phyloP scores from a whole-genome alignment of 2,113 vertebrate genomes.

The Saguinus midas region DNA sequence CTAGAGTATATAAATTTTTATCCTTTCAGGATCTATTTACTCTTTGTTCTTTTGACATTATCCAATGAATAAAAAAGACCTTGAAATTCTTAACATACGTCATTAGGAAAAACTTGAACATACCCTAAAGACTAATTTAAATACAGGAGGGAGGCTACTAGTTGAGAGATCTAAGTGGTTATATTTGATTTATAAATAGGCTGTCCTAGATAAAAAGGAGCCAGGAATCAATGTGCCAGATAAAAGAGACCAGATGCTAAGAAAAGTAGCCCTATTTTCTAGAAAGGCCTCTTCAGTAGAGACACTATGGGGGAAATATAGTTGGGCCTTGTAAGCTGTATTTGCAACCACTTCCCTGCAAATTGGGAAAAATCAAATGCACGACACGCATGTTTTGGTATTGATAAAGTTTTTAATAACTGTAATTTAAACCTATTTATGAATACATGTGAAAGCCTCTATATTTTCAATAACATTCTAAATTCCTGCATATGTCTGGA shows the following conservation, averaged over 20 bases:
- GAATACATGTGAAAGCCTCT: constrained; percentile 32
- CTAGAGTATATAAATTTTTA: background rate
- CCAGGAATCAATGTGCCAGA: constrained; percentile 73
- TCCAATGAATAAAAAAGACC: constrained; percentile 19
- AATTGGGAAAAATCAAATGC: constrained; percentile 31
- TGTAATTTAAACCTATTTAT: background rate
- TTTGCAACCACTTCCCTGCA: constrained; percentile 23
- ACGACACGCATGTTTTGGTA: background rate
- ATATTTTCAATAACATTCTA: constrained; percentile 43
- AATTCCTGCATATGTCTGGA: background rate
- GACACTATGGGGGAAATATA: background rate
- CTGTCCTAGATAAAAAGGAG: constrained; percentile 73
- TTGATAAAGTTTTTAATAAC: constrained; percentile 7
- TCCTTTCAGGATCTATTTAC: background rate
- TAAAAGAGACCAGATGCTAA: constrained; percentile 75
- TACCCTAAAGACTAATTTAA: constrained; percentile 60
- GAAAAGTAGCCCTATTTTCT: constrained; percentile 61
- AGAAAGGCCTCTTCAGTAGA: constrained; percentile 25
- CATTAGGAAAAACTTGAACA: constrained; percentile 34
- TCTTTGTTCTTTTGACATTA: constrained; percentile 62
- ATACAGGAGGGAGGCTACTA: constrained; percentile 27
- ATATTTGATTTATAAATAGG: constrained; percentile 72
- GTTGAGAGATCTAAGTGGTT: constrained; percentile 58
- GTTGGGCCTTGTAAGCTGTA: background rate
- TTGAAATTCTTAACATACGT: constrained; percentile 40